A percentile compares a stretch with the other conserved stretches of the same genome.
Conservation (phyloP, 2,797 vertebrate genomes). For the Rhincodon typus region DNA sequence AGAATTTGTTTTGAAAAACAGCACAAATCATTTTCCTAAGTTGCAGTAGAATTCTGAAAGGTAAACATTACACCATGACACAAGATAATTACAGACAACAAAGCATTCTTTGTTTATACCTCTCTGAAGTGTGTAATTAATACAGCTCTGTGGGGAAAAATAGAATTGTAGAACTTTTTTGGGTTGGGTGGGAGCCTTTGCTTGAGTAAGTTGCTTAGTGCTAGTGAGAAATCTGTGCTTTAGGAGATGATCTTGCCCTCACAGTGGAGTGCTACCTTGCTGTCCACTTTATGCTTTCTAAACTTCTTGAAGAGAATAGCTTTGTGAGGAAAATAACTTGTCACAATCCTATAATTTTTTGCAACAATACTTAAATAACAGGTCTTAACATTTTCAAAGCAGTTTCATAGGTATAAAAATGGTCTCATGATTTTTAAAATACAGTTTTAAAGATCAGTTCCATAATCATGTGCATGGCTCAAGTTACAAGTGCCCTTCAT, state of each 20-base stretch:
- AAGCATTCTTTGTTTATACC: neutral
- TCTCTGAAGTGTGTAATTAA: conserved; percentile 5
- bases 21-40: no score
- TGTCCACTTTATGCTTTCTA: neutral
- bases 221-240: neutral
- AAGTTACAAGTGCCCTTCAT: neutral
- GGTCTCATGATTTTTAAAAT: neutral
- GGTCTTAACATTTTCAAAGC: neutral
- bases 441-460: neutral
- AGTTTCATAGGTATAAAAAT: neutral
- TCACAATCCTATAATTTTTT: neutral
- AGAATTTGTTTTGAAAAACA: no score
- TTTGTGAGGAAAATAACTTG: neutral
- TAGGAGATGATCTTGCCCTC: neutral
- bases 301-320: neutral
- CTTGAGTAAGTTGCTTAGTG: neutral
- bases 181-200: neutral
- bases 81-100: conserved; percentile 27
- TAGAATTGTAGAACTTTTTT: neutral
- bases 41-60: neutral
- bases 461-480: neutral
- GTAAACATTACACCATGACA: conserved; percentile 7
- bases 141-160: neutral
- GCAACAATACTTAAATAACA: neutral
- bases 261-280: neutral